Conservation (phyloP, 2,113 vertebrate genomes). For the Peucedramus taeniatus region DNA sequence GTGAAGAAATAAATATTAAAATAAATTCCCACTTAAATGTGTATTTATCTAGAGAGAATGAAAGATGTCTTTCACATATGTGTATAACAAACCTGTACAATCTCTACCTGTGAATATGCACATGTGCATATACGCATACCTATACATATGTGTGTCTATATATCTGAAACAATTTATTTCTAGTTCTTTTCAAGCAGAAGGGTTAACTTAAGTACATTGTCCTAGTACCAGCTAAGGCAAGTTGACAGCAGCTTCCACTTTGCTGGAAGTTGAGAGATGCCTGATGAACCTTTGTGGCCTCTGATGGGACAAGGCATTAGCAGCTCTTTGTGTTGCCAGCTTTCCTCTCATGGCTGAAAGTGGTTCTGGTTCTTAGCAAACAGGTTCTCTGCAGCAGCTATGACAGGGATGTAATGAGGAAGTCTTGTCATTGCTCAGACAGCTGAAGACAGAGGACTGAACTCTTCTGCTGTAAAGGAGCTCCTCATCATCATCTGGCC, state of each 20-base stretch:
- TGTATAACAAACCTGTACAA: background rate
- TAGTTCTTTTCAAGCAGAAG: background rate
- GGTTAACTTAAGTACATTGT: background rate
- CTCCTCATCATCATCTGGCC: background rate
- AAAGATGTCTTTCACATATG: background rate
- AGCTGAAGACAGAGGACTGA: background rate
- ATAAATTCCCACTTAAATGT: background rate
- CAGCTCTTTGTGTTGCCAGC: background rate
- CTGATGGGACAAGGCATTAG: accelerated
- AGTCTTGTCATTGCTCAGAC: background rate
- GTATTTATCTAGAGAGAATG: background rate
- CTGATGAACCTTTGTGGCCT: background rate
- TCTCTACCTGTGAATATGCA: background rate
- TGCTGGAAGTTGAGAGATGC: background rate
- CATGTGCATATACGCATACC: too few species aligned
- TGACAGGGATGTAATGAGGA: background rate
- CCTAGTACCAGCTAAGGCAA: background rate
- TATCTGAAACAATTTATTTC: background rate
- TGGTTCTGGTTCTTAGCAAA: background rate
- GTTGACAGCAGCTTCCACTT: accelerated
- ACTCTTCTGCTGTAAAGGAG: background rate
- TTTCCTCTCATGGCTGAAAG: background rate
- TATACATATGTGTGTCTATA: background rate
- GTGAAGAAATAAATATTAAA: background rate
- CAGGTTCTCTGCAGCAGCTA: background rate